Percentiles rank a stretch among this genome's conserved stretches.
phyloP scores from a whole-genome alignment of 2,888 invertebrate genomes.

The Chloroclysta siterata region DNA sequence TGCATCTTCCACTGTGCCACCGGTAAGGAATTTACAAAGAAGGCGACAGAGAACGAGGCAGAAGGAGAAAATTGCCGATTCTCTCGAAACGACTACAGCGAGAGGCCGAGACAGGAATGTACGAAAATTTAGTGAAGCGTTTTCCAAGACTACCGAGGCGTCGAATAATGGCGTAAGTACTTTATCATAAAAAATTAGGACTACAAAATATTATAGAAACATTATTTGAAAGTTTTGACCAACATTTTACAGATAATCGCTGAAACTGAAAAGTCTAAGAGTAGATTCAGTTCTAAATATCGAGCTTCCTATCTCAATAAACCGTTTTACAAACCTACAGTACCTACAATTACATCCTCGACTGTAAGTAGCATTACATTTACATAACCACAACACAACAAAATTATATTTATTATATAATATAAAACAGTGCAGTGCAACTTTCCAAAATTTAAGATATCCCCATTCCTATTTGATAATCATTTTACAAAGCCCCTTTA shows the following conservation, averaged over 20 bases:
- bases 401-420: neutral
- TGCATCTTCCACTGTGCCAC: slow-evolving; percentile 52
- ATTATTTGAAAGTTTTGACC: slow-evolving; percentile 34
- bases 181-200: neutral
- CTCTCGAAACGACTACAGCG: slow-evolving; percentile 49
- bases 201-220: neutral
- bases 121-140: slow-evolving; percentile 70
- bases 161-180: slow-evolving; percentile 78
- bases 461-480: slow-evolving; percentile 28
- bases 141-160: slow-evolving; percentile 72
- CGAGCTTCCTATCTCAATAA: slow-evolving; percentile 81
- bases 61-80: slow-evolving; percentile 52
- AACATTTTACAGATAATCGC: slow-evolving; percentile 71
- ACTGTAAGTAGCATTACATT: slow-evolving; percentile 73
- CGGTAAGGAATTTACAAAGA: slow-evolving; percentile 71
- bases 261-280: slow-evolving; percentile 77
- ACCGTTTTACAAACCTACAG: slow-evolving; percentile 87
- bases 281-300: slow-evolving; percentile 86
- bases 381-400: slow-evolving; percentile 32
- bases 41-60: slow-evolving; percentile 59
- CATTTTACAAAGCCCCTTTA: slow-evolving; percentile 78
- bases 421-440: slow-evolving; percentile 37
- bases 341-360: slow-evolving; percentile 84
- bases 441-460: slow-evolving; percentile 40
- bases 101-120: slow-evolving; percentile 60